Evolutionary conservation across 2,113 vertebrate genomes (phyloP).

Genomic region (Tetrao urogallus): DNA sequence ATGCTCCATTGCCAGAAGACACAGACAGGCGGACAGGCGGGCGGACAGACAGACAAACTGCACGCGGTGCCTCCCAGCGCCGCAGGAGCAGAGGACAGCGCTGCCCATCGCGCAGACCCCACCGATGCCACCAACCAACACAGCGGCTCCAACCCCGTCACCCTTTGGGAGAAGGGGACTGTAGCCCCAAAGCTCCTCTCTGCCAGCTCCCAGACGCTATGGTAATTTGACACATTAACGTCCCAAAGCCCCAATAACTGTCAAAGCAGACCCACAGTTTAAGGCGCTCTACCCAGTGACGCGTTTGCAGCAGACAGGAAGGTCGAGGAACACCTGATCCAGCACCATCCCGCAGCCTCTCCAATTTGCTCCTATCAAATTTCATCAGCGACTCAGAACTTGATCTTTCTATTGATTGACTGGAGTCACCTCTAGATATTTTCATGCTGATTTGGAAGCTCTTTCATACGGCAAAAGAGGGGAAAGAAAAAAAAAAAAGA

Average conservation of each 20-base stretch:
- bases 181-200: not conserved
- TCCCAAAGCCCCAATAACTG: not conserved
- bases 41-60: not conserved
- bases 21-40: not conserved
- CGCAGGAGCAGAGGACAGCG: not conserved
- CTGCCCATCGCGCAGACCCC: not conserved
- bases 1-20: conserved; percentile 14
- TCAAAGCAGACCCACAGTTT: not conserved
- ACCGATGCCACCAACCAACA: not conserved
- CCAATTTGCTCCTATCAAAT: conserved; percentile 72
- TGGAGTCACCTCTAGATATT: conserved; percentile 74
- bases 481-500: conserved; percentile 25
- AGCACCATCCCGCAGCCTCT: conserved; percentile 54
- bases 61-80: not conserved
- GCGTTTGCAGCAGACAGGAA: conserved; percentile 38
- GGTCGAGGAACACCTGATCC: conserved; percentile 72
- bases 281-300: conserved; percentile 51
- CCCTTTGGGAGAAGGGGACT: not conserved
- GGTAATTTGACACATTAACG: not conserved
- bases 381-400: conserved; percentile 75
- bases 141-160: accelerated
- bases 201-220: conserved; percentile 8
- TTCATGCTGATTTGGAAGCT: conserved; percentile 69
- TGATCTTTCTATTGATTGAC: conserved; percentile 76
- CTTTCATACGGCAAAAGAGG: conserved; percentile 21